These are phyloP conservation scores for Pocillopora meandrina DNA, from an alignment of 92 coral and sea anemone species.

Conservation along the genomic window DNA sequence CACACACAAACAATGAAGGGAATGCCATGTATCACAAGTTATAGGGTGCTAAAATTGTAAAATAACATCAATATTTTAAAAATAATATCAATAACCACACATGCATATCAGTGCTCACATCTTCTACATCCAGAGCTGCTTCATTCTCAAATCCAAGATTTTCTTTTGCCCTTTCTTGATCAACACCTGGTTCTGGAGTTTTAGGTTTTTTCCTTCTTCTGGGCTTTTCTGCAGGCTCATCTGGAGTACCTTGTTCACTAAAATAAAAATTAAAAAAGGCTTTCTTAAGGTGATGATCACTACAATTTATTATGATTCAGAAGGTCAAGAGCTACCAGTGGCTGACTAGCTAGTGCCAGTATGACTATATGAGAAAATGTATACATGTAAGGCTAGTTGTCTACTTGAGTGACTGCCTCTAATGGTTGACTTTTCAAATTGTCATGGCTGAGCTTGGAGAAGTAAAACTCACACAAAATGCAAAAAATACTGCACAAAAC, in stretches of 20 bases:
- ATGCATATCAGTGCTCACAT: slow-evolving; percentile 4
- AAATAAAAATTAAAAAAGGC: background rate
- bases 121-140: slow-evolving; percentile 29
- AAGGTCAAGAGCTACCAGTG: too few relatives aligned
- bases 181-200: slow-evolving; percentile 58
- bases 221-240: slow-evolving; percentile 49
- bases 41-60: background rate
- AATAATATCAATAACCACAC: background rate
- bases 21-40: background rate
- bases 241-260: slow-evolving; percentile 62
- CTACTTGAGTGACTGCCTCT: background rate
- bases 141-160: slow-evolving; percentile 81
- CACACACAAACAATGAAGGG: too few relatives aligned
- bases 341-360: background rate
- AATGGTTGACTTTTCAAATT: too few relatives aligned
- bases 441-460: too few relatives aligned
- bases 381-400: too few relatives aligned
- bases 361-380: background rate
- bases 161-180: slow-evolving; percentile 70
- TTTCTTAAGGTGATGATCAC: too few relatives aligned
- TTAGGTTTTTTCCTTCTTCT: slow-evolving; percentile 74
- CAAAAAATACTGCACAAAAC: too few relatives aligned
- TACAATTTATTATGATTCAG: too few relatives aligned
- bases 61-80: too few relatives aligned
- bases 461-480: too few relatives aligned